phyloP scores from a whole-genome alignment of 2,113 vertebrate genomes.

The Gadus chalcogrammus region DNA sequence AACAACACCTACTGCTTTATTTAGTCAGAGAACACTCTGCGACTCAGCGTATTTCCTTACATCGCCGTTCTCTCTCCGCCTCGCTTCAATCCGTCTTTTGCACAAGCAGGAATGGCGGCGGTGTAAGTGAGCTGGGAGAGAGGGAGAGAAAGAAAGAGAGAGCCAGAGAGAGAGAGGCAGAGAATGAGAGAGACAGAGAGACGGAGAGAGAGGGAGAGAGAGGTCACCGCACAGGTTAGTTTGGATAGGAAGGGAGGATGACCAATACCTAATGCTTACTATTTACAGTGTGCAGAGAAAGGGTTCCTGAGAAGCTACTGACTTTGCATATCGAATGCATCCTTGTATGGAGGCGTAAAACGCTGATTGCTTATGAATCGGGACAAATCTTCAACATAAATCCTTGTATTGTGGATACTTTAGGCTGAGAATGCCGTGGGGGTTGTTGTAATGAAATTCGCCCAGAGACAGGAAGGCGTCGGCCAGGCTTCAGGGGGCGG shows the following conservation, averaged over 20 bases:
- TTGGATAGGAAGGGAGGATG: no score
- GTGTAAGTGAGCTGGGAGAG: neutral
- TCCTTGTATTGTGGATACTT: no score
- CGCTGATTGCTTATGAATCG: no score
- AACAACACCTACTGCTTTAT: slow-evolving; percentile 28
- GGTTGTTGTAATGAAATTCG: neutral
- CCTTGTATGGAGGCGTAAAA: no score
- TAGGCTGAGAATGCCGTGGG: no score
- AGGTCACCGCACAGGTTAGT: slow-evolving; percentile 29
- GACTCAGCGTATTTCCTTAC: slow-evolving; percentile 16
- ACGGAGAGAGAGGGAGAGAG: neutral
- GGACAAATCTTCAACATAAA: no score
- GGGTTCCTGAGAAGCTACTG: no score
- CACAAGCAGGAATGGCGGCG: slow-evolving; percentile 10
- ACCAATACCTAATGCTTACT: no score
- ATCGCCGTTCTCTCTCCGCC: slow-evolving; percentile 31
- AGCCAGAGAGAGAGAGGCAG: neutral
- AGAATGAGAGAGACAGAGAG: neutral
- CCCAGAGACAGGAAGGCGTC: neutral
- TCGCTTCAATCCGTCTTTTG: slow-evolving; percentile 47
- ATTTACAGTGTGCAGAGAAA: no score
- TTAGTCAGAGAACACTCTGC: slow-evolving; percentile 12
- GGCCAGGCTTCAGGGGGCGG: slow-evolving; percentile 1
- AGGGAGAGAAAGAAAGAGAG: slow-evolving; percentile 3
- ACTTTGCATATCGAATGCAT: no score